Evolutionary conservation across 1,140 invertebrate species (phyloP), one percentile per base, ranked within the genome.

Genomic region (Drosophila rufa): DNA sequence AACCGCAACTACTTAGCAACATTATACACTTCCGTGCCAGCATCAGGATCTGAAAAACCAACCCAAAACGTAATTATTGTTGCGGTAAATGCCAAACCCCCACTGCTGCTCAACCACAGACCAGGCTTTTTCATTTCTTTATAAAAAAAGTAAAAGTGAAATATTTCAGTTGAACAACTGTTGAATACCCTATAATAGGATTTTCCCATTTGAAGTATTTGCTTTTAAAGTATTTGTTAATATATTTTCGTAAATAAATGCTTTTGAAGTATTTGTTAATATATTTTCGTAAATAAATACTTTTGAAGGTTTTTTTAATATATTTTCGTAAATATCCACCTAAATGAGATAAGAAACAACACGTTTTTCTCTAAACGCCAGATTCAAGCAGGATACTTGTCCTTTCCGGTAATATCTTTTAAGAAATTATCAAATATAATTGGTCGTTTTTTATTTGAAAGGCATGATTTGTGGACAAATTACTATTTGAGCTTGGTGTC

Each of bases 1-100:
- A 89, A 80, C 85, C 85, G 77, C 84, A 89, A 89, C 85, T 89
- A 89, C 84, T 89, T 89, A 90, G 84, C 85, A 83, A 84, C 85
- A 89, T 89, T 89, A 89, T 90, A 89, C 85, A 89, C 85, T 89
- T 89, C 84, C 84, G 84, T 83, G 69, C 66, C 78, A 81, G 85
- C 85, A 75, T 84, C 61, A 75, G 56, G 74, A 77, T 67, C 74
- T 53, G 45, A 80, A 68, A 79, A 78, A 67, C 57, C 74, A 48
- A 78, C 59, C 84, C 84, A 84, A 90, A 90, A 84, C 85, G 80
- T 89, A 89, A 89, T 89, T 89, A 89, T 89, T 89, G 84, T 79
- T 84, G 85, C 78, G 80, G 84, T 90, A 90, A 90, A 81, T 71
- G 77, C 64, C 74, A 58, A 62, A 40, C 58, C 59, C 19, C 47